phyloP scores from a whole-genome alignment of 2,888 invertebrate species.

The Amphipyra berbera region DNA sequence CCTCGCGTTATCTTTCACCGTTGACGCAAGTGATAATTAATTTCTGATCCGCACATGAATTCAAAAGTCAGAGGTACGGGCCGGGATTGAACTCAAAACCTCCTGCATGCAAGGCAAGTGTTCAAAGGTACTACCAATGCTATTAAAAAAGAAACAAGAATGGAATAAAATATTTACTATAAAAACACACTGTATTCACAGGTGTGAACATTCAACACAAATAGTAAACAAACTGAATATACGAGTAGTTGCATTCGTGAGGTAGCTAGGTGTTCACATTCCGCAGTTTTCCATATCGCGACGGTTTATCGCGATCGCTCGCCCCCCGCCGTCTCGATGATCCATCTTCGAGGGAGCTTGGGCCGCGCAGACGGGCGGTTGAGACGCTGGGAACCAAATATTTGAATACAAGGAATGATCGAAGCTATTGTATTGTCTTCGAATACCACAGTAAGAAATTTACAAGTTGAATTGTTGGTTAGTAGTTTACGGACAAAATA shows the following conservation, averaged over 20 bases:
- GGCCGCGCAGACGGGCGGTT: slow-evolving; percentile 66
- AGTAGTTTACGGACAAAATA: too few relatives aligned
- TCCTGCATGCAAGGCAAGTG: too few relatives aligned
- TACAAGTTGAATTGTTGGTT: too few relatives aligned
- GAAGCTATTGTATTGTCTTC: not conserved
- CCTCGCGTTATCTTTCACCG: too few relatives aligned
- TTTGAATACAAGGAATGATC: not conserved
- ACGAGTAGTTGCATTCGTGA: slow-evolving; percentile 52
- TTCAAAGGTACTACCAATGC: too few relatives aligned
- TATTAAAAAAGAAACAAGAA: too few relatives aligned
- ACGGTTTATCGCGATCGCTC: slow-evolving; percentile 78
- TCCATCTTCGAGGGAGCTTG: slow-evolving; percentile 81
- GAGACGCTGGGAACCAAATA: slow-evolving; percentile 2
- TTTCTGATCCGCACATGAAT: too few relatives aligned
- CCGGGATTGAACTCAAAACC: too few relatives aligned
- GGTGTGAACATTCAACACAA: slow-evolving; percentile 39
- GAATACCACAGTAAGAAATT: too few relatives aligned
- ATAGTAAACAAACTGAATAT: slow-evolving; percentile 28
- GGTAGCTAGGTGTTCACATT: slow-evolving; percentile 66
- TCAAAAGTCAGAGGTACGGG: too few relatives aligned
- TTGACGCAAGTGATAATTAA: too few relatives aligned
- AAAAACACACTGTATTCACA: slow-evolving; percentile 20
- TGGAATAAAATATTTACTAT: not conserved
- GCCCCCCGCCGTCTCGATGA: slow-evolving; percentile 81
- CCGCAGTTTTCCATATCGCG: slow-evolving; percentile 83